Conservation (phyloP, 2,888 invertebrate genomes). For the Polietes domitor region DNA sequence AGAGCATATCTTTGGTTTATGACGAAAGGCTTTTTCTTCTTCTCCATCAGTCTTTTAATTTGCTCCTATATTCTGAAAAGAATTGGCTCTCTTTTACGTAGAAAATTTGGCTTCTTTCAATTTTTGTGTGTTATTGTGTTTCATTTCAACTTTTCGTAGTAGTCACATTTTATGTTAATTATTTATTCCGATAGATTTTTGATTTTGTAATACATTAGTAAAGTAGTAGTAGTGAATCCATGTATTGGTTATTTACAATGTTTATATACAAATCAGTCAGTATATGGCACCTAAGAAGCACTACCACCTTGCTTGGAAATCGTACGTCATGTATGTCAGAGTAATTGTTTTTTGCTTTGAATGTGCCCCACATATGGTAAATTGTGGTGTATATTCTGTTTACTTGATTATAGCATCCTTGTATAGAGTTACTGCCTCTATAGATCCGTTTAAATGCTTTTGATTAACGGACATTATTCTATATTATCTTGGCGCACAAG, state of each 20-base stretch:
- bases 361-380: no score
- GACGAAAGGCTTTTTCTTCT: constrained; percentile 43
- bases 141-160: neutral
- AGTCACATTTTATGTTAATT: neutral
- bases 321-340: constrained; percentile 70
- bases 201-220: constrained; percentile 1
- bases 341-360: constrained; percentile 20
- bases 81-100: constrained; percentile 61
- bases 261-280: neutral
- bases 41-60: constrained; percentile 14
- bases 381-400: no score
- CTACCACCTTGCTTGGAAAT: constrained; percentile 63
- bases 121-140: constrained; percentile 41
- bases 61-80: constrained; percentile 50
- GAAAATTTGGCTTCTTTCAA: constrained; percentile 56
- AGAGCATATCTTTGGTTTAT: constrained; percentile 9
- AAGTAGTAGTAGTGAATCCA: neutral
- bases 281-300: constrained; percentile 18
- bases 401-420: no score
- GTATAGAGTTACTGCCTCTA: no score
- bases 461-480: no score
- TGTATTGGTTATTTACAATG: neutral
- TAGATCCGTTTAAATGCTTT: no score
- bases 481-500: no score
- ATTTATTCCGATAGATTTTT: neutral